Percentiles rank a stretch among this genome's conserved stretches.
Conservation (phyloP, 2,888 invertebrate species). For the Sympetrum striolatum region DNA sequence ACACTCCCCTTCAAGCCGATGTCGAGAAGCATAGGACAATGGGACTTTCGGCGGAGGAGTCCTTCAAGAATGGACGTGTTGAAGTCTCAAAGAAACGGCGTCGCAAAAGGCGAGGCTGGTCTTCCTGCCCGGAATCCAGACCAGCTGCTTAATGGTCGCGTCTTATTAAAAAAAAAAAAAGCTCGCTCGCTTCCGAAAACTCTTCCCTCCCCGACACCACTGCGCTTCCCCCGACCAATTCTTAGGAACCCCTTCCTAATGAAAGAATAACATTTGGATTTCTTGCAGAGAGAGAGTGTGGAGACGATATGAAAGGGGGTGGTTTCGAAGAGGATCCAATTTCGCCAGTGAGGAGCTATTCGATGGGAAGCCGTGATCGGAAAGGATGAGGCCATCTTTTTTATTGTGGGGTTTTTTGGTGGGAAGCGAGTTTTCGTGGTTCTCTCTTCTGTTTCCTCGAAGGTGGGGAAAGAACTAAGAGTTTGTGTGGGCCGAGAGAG, state of each 20-base stretch:
- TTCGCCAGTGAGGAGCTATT: not conserved
- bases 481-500: not conserved
- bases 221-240: not conserved
- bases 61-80: not conserved
- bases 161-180: not conserved
- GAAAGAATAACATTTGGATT: constrained; percentile 23
- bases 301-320: not conserved
- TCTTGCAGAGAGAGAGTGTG: not conserved
- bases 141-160: not conserved
- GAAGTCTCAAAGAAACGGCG: not conserved
- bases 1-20: not conserved
- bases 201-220: not conserved
- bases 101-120: not conserved
- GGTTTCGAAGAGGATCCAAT: not conserved
- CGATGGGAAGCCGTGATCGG: constrained; percentile 9
- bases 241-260: not conserved
- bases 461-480: not conserved
- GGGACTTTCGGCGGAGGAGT: not conserved
- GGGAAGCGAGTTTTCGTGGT: not conserved
- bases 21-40: not conserved
- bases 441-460: not conserved
- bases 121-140: constrained; percentile 2
- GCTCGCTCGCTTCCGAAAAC: not conserved
- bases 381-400: not conserved
- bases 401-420: not conserved